phyloP scores from a whole-genome alignment of 2,113 vertebrate genomes.

The Electrona antarctica region DNA sequence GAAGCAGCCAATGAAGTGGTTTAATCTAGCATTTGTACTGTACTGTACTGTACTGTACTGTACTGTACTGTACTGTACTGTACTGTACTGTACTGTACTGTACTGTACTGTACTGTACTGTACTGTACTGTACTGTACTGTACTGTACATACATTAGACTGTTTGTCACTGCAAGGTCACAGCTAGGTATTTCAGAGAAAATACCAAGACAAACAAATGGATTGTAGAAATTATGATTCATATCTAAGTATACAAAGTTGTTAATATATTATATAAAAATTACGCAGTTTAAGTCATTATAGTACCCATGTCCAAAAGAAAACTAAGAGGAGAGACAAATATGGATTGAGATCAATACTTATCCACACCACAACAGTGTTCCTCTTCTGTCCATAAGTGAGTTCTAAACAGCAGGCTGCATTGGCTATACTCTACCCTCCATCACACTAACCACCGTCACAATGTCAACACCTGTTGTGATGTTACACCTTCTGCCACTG shows the following conservation, averaged over 20 bases:
- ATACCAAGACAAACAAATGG: no score
- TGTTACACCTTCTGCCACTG: conserved; percentile 83
- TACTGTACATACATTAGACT: no score
- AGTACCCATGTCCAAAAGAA: conserved; percentile 26
- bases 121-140: no score
- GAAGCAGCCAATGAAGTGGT: background rate
- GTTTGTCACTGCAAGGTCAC: no score
- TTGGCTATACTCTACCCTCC: background rate
- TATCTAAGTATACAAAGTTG: conserved; percentile 22
- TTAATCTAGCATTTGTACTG: background rate
- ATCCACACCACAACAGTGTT: conserved; percentile 27
- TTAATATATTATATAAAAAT: conserved; percentile 44
- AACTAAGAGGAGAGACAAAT: conserved; percentile 7
- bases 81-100: no score
- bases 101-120: no score
- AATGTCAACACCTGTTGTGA: background rate
- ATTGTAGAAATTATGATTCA: no score
- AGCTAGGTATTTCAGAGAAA: no score
- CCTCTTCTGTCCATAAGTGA: conserved; percentile 1
- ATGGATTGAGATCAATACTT: conserved; percentile 23
- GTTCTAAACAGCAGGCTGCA: background rate
- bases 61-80: no score
- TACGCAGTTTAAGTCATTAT: conserved; percentile 55
- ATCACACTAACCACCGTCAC: conserved; percentile 18
- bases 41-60: no score